A percentile compares a stretch with the other conserved stretches of the same genome.
These are phyloP conservation scores for Cheirogaleus medius DNA, from an alignment of 2,113 vertebrate genomes.

Conservation along the genomic window DNA sequence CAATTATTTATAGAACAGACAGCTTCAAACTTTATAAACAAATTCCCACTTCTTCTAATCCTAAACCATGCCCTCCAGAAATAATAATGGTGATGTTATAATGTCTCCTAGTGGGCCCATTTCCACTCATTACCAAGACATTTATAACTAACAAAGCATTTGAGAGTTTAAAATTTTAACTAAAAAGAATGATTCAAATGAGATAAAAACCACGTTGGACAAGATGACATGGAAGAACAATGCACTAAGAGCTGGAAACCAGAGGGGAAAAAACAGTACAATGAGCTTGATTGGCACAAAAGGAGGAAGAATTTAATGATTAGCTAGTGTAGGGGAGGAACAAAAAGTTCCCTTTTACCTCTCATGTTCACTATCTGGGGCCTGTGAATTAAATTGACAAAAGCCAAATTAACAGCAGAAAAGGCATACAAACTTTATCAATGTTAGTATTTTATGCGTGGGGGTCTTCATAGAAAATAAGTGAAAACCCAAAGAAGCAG, in stretches of 20 bases:
- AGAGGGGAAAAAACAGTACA: not conserved
- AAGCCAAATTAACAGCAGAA: not conserved
- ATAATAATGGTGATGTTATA: not conserved
- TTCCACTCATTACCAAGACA: not conserved
- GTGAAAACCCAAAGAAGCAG: not conserved
- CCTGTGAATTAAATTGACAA: not conserved
- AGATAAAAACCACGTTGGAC: not conserved
- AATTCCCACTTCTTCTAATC: not conserved
- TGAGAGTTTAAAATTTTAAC: constrained; percentile 5
- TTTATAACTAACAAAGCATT: not conserved
- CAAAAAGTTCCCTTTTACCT: not conserved
- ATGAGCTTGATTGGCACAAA: not conserved
- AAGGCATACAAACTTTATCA: not conserved
- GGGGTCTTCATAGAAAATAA: not conserved
- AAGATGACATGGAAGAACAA: not conserved
- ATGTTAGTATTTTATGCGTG: not conserved
- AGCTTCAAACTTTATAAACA: not conserved
- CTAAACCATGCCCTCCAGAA: not conserved
- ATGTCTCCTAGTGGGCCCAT: not conserved
- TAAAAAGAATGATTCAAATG: not conserved
- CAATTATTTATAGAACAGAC: not conserved
- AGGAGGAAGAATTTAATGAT: not conserved
- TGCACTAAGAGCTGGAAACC: not conserved
- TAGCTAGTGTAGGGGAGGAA: not conserved
- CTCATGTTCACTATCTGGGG: not conserved